Percentiles rank a stretch among this genome's conserved stretches.
Evolutionary conservation across 2,888 invertebrate species (phyloP).

Genomic region (Tinea trinotella): DNA sequence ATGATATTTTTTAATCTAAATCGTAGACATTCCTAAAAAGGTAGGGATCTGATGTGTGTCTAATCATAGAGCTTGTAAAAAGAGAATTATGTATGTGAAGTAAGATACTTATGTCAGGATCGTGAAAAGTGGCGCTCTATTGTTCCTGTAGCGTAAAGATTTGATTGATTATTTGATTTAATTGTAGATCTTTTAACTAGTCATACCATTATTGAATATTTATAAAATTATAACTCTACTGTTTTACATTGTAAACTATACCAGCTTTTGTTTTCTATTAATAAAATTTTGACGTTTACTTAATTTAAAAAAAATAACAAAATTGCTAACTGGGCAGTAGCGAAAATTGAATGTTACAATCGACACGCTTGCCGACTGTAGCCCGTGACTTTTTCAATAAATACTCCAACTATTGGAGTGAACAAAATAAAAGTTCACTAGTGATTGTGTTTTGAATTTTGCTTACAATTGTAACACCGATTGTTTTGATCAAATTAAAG

Average conservation of each 20-base stretch:
- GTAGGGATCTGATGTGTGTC: too few relatives aligned
- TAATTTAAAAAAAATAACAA: slow-evolving; percentile 1
- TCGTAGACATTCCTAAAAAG: too few relatives aligned
- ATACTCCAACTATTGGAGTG: not conserved
- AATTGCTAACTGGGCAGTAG: not conserved
- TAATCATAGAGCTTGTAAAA: too few relatives aligned
- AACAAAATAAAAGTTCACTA: not conserved
- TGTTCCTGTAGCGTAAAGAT: too few relatives aligned
- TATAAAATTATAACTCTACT: too few relatives aligned
- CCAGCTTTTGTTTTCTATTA: not conserved
- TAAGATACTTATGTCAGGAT: too few relatives aligned
- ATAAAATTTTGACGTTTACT: not conserved
- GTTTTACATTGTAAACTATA: not conserved
- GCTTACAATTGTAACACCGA: not conserved
- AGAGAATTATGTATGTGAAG: too few relatives aligned
- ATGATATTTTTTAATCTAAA: too few relatives aligned
- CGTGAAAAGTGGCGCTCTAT: too few relatives aligned
- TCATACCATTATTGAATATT: too few relatives aligned
- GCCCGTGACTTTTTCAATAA: not conserved
- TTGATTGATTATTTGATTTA: too few relatives aligned
- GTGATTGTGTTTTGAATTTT: not conserved
- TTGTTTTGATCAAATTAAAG: not conserved
- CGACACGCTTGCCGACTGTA: not conserved
- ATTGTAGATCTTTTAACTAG: too few relatives aligned
- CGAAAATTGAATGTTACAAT: not conserved